These are phyloP conservation scores for Eupithecia centaureata DNA, from an alignment of 2,888 invertebrate species.

Conservation along the genomic window DNA sequence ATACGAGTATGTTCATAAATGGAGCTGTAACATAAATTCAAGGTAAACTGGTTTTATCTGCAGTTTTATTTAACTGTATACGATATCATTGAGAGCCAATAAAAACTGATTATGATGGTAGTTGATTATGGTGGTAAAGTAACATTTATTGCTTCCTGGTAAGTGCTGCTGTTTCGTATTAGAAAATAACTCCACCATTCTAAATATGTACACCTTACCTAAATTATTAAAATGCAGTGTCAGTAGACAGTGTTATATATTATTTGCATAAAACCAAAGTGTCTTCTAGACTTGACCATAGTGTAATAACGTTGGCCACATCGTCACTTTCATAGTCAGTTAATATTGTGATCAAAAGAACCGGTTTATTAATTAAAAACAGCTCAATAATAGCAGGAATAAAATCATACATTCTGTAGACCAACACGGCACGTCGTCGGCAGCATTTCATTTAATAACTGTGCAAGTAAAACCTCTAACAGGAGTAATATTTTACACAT, in stretches of 20 bases:
- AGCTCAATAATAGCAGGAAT: neutral
- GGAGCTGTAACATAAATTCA: neutral
- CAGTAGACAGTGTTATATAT: too few species aligned
- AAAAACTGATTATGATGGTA: slow-evolving; percentile 7
- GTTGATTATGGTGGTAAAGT: too few species aligned
- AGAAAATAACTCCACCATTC: neutral
- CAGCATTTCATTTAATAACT: neutral
- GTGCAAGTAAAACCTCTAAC: neutral
- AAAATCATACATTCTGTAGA: neutral
- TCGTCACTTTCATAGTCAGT: too few species aligned
- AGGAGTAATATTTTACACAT: slow-evolving; percentile 8
- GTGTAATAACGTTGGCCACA: too few species aligned
- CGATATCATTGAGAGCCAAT: neutral
- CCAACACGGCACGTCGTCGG: neutral
- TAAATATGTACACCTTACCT: neutral
- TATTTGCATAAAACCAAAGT: neutral
- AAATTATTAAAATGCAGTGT: neutral
- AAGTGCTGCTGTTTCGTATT: neutral
- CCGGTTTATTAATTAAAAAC: too few species aligned
- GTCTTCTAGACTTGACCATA: too few species aligned
- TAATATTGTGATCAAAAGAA: too few species aligned
- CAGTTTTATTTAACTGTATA: slow-evolving; percentile 2
- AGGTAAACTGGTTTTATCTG: neutral
- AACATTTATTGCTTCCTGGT: neutral
- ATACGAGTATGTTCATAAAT: neutral